A percentile compares a stretch with the other conserved stretches of the same genome.
Evolutionary conservation across 2,888 invertebrate species (phyloP).

Genomic region (Epiblema foenella): DNA sequence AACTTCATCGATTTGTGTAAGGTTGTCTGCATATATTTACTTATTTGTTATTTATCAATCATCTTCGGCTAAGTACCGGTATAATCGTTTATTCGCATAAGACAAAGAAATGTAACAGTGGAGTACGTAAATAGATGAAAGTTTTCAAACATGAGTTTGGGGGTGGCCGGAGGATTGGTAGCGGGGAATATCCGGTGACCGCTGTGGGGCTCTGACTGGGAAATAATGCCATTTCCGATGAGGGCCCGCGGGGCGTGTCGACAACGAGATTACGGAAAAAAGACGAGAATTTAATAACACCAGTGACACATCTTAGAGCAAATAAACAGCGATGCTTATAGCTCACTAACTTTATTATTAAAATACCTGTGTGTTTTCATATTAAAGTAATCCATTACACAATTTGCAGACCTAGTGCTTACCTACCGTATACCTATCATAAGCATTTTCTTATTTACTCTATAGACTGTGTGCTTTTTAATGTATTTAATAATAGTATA

Average conservation of each 20-base stretch:
- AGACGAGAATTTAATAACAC: slow-evolving; percentile 77
- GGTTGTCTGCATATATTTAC: not conserved
- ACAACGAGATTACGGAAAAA: slow-evolving; percentile 77
- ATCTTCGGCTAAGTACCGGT: not conserved
- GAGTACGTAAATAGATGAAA: slow-evolving; percentile 63
- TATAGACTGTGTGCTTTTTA: too few species aligned
- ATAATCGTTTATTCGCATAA: slow-evolving; percentile 44
- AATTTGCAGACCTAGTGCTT: too few species aligned
- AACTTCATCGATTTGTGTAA: not conserved
- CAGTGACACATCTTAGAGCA: slow-evolving; percentile 65
- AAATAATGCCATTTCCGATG: slow-evolving; percentile 82
- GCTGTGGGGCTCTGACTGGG: slow-evolving; percentile 59
- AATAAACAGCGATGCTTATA: slow-evolving; percentile 58
- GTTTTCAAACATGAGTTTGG: slow-evolving; percentile 63
- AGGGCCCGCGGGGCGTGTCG: slow-evolving; percentile 73
- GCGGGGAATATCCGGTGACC: slow-evolving; percentile 73
- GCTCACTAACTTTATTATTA: too few species aligned
- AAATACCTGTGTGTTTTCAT: too few species aligned
- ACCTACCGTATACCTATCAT: too few species aligned
- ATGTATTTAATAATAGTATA: too few species aligned
- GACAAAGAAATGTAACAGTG: slow-evolving; percentile 58
- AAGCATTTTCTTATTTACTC: too few species aligned
- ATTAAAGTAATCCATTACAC: slow-evolving; percentile 7
- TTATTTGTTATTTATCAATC: not conserved
- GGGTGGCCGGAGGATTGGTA: slow-evolving; percentile 53